Evolutionary conservation across 2,888 invertebrate genomes (phyloP).

Genomic region (Girardia tigrina): DNA sequence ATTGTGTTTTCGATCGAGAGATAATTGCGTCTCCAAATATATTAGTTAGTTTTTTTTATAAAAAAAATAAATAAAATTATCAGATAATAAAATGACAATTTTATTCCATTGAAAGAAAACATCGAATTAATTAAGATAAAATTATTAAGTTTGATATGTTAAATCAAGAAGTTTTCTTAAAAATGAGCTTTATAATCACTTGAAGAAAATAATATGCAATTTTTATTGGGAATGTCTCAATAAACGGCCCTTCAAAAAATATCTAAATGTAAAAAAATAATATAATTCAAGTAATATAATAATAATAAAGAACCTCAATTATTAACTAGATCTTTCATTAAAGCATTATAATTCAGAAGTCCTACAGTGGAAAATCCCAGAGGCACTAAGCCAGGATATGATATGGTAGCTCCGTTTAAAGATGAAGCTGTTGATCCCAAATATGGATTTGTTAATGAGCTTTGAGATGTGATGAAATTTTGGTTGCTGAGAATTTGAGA

Average conservation of each 20-base stretch:
- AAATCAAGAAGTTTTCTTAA: constrained; percentile 12
- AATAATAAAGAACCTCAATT: neutral
- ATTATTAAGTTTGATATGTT: constrained; percentile 14
- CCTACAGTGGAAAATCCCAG: neutral
- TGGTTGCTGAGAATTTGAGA: constrained; percentile 23
- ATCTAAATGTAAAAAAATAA: neutral
- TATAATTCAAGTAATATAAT: too few species aligned
- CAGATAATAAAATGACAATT: constrained; percentile 17
- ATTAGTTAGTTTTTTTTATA: neutral
- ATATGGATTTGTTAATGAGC: constrained; percentile 18
- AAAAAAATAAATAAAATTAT: neutral
- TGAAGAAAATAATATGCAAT: constrained; percentile 20
- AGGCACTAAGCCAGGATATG: constrained; percentile 23
- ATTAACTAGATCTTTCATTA: constrained; percentile 9
- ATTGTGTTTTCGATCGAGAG: neutral
- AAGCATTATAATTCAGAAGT: neutral
- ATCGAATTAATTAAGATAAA: neutral
- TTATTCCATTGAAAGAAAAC: constrained; percentile 15
- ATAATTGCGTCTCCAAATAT: constrained; percentile 14
- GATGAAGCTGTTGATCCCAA: constrained; percentile 11
- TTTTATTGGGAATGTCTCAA: constrained; percentile 12
- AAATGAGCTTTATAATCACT: constrained; percentile 16
- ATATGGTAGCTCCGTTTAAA: constrained; percentile 10
- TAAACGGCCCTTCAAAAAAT: neutral
- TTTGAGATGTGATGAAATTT: constrained; percentile 2